Evolutionary conservation across 2,797 vertebrate species (phyloP).

Genomic region (Neomorphus geoffroyi): DNA sequence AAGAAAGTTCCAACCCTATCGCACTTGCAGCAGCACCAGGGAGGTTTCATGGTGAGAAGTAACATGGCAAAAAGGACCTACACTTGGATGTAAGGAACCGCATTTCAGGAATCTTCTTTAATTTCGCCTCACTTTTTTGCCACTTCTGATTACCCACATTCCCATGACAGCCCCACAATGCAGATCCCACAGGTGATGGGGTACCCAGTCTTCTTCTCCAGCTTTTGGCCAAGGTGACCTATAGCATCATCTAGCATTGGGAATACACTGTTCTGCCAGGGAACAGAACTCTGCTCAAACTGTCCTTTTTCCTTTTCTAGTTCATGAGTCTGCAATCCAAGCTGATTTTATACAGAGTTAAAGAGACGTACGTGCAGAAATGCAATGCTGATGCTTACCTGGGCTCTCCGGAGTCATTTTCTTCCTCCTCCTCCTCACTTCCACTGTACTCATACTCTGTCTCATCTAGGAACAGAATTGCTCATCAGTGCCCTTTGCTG

Average conservation of each 20-base stretch:
- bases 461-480: constrained; percentile 85
- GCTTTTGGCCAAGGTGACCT: not conserved
- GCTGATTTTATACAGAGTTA: not conserved
- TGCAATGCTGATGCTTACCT: constrained; percentile 78
- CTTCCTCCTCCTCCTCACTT: constrained; percentile 96
- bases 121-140: not conserved
- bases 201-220: not conserved
- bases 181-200: not conserved
- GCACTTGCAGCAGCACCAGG: not conserved
- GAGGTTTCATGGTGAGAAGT: not conserved
- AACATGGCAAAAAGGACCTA: not conserved
- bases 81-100: not conserved
- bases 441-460: constrained; percentile 97
- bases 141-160: not conserved
- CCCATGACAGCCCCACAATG: not conserved
- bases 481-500: constrained; percentile 56
- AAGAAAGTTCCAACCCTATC: not conserved
- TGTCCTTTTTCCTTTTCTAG: not conserved
- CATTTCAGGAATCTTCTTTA: not conserved
- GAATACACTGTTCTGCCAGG: not conserved
- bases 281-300: not conserved
- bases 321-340: not conserved
- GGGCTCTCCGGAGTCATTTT: constrained; percentile 91
- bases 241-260: not conserved
- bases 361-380: not conserved